A percentile compares a stretch with the other conserved stretches of the same genome.
Conservation (phyloP, 2,797 vertebrate genomes). For the Ctenopoma multispine region DNA sequence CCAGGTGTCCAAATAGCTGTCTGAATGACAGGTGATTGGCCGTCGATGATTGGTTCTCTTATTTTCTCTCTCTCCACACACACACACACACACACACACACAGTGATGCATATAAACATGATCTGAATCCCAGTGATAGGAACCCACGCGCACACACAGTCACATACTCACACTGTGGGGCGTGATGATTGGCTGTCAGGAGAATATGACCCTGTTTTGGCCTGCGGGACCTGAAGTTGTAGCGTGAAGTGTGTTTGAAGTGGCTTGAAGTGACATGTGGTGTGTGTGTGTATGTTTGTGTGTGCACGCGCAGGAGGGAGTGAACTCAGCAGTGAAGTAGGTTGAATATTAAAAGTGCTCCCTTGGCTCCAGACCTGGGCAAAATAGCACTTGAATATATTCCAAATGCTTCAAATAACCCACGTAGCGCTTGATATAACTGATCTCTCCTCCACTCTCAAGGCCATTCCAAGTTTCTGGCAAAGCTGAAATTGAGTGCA, state of each 20-base stretch:
- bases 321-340: conserved; percentile 64
- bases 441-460: conserved; percentile 45
- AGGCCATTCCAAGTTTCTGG: conserved; percentile 49
- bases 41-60: conserved; percentile 31
- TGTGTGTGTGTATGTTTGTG: conserved; percentile 41
- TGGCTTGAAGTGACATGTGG: conserved; percentile 62
- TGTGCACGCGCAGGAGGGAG: conserved; percentile 25
- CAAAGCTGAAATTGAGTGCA: conserved; percentile 47
- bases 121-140: conserved; percentile 30
- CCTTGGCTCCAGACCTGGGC: conserved; percentile 63
- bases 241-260: conserved; percentile 71
- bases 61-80: not conserved
- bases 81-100: not conserved
- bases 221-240: conserved; percentile 60
- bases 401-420: conserved; percentile 69
- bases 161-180: conserved; percentile 26
- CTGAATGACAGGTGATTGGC: conserved; percentile 62
- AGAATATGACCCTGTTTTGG: conserved; percentile 72
- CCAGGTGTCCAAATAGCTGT: conserved; percentile 60
- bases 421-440: conserved; percentile 42
- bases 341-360: conserved; percentile 75
- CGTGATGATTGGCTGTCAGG: conserved; percentile 69
- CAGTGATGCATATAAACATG: conserved; percentile 43
- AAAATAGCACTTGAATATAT: conserved; percentile 70
- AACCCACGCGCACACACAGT: conserved; percentile 13